A percentile compares a stretch with the other conserved stretches of the same genome.
phyloP scores from a whole-genome alignment of 2,797 vertebrate species.

The Sebastes elongatus region DNA sequence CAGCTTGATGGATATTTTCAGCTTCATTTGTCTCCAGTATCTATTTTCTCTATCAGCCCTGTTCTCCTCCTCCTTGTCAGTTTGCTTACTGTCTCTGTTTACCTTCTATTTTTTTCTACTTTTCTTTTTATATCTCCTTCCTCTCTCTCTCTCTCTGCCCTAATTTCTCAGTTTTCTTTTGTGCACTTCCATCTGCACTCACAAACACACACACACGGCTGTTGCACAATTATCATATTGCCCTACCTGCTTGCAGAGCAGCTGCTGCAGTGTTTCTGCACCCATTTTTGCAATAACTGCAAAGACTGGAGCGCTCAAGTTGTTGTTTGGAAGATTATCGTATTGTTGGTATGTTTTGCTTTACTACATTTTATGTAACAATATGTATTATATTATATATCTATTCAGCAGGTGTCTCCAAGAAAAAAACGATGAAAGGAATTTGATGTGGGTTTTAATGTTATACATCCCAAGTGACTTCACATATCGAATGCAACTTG shows the following conservation, averaged over 20 bases:
- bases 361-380: background rate
- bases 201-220: background rate
- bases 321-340: background rate
- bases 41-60: conserved; percentile 38
- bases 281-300: background rate
- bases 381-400: background rate
- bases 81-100: conserved; percentile 47
- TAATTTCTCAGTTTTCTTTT: conserved; percentile 48
- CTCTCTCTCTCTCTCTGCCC: conserved; percentile 38
- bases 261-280: conserved; percentile 37
- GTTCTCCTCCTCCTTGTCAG: conserved; percentile 38
- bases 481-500: background rate
- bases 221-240: conserved; percentile 29
- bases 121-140: conserved; percentile 26
- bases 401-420: background rate
- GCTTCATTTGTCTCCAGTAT: conserved; percentile 41
- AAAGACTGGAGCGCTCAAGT: background rate
- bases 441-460: background rate
- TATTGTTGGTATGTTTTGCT: background rate
- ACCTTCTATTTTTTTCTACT: conserved; percentile 15
- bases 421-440: background rate
- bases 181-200: background rate
- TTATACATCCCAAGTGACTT: background rate
- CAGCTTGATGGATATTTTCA: conserved; percentile 58
- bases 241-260: conserved; percentile 30